Percentiles rank a stretch among this genome's conserved stretches.
Evolutionary conservation across 23 tunicate species (phyloP).

Genomic region (Diplosoma virens): DNA sequence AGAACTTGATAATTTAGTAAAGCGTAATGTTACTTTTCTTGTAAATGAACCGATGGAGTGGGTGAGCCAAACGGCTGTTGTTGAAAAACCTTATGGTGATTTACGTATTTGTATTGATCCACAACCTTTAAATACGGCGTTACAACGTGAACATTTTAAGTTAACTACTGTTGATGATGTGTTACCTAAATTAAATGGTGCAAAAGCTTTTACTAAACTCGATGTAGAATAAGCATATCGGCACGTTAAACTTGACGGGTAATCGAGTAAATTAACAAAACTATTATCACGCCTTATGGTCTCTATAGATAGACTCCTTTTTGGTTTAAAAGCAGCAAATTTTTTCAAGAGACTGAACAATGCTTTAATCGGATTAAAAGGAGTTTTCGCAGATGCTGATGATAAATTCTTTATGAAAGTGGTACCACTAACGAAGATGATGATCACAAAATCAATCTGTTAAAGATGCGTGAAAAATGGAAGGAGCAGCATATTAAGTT

Average conservation of each 20-base stretch:
- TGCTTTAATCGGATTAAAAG: conserved; percentile 1
- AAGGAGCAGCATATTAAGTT: conserved; percentile 1
- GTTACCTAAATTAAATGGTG: conserved; percentile 15
- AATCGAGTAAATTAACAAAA: conserved; percentile 1
- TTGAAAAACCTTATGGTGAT: conserved; percentile 15
- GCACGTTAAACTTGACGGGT: conserved; percentile 1
- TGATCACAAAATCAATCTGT: background rate
- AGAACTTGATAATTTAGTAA: background rate
- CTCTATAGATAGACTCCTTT: conserved; percentile 4
- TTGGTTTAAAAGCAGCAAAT: conserved; percentile 1
- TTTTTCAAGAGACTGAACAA: too few species aligned
- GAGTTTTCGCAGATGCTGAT: conserved; percentile 24
- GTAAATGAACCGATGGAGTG: conserved; percentile 24
- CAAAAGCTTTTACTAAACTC: conserved; percentile 4
- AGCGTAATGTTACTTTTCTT: background rate
- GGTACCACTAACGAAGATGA: background rate
- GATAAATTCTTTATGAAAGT: background rate
- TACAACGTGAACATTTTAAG: conserved; percentile 26
- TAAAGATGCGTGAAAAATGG: conserved; percentile 8
- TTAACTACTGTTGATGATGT: conserved; percentile 27
- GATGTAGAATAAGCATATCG: conserved; percentile 9
- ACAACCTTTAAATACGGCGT: conserved; percentile 29
- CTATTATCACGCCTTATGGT: conserved; percentile 21
- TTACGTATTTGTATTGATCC: conserved; percentile 6
- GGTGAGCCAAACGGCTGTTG: conserved; percentile 39